These are phyloP conservation scores for Empidonax alnorum DNA, from an alignment of 2,113 vertebrate species.

Conservation along the genomic window DNA sequence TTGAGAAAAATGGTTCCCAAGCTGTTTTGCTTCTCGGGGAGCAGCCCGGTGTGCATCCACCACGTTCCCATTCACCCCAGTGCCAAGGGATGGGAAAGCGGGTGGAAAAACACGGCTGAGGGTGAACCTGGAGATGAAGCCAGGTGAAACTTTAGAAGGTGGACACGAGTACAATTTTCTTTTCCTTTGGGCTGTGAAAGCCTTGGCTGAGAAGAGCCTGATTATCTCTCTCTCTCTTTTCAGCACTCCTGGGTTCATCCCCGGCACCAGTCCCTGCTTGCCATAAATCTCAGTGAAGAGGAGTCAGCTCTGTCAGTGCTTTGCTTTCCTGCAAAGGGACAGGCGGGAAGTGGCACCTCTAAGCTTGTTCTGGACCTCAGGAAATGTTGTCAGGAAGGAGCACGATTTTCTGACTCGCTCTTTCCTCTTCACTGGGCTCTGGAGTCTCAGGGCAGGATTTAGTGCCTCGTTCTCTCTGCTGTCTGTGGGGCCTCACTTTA, in stretches of 20 bases:
- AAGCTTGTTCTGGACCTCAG: background rate
- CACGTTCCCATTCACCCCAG: background rate
- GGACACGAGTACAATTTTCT: background rate
- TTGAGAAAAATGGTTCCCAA: constrained; percentile 6
- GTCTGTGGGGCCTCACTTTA: background rate
- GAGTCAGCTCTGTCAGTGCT: background rate
- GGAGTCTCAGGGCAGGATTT: background rate
- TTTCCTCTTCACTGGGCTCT: background rate
- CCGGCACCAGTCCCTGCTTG: background rate
- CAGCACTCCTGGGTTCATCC: background rate
- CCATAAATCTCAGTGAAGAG: background rate
- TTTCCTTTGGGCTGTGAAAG: background rate
- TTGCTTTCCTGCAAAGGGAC: background rate
- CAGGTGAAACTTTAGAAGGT: background rate
- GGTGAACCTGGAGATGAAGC: background rate
- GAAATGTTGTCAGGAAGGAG: background rate
- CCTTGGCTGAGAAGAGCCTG: background rate
- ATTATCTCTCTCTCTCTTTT: background rate
- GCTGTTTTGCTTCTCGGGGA: background rate
- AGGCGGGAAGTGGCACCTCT: background rate
- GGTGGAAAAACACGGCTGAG: background rate
- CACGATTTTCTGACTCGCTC: background rate
- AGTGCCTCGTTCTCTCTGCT: background rate
- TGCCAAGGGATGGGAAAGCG: background rate
- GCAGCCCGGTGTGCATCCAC: background rate